Conservation (phyloP, 2,888 invertebrate genomes). For the Bimastos eiseni region DNA sequence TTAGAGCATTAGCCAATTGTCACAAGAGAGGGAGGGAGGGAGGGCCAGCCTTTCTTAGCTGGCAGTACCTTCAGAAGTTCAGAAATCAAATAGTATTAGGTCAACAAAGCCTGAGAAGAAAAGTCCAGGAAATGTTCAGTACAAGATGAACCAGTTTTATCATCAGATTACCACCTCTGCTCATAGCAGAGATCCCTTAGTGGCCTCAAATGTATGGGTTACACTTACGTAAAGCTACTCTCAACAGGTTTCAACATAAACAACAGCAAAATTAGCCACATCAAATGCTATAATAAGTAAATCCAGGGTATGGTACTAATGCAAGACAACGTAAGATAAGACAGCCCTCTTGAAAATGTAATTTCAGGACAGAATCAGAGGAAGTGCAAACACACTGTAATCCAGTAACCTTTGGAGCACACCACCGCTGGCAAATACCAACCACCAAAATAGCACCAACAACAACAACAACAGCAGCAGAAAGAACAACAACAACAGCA, state of each 20-base stretch:
- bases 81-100: neutral
- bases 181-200: neutral
- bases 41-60: neutral
- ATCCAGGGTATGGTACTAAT: too few relatives aligned
- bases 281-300: too few relatives aligned
- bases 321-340: too few relatives aligned
- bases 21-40: too few relatives aligned
- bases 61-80: neutral
- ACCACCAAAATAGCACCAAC: neutral
- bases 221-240: neutral
- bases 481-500: neutral
- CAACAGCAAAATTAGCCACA: too few relatives aligned
- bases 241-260: neutral
- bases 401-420: neutral
- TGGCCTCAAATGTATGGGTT: neutral
- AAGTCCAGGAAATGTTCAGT: too few relatives aligned
- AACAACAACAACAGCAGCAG: neutral
- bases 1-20: neutral
- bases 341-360: neutral
- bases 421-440: neutral
- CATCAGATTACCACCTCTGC: too few relatives aligned
- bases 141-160: too few relatives aligned
- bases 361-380: neutral
- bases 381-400: neutral
- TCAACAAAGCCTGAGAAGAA: neutral